A percentile compares a stretch with the other conserved stretches of the same genome.
Conservation (phyloP, 2,888 invertebrate genomes). For the Pseudeuparius sepicola region DNA sequence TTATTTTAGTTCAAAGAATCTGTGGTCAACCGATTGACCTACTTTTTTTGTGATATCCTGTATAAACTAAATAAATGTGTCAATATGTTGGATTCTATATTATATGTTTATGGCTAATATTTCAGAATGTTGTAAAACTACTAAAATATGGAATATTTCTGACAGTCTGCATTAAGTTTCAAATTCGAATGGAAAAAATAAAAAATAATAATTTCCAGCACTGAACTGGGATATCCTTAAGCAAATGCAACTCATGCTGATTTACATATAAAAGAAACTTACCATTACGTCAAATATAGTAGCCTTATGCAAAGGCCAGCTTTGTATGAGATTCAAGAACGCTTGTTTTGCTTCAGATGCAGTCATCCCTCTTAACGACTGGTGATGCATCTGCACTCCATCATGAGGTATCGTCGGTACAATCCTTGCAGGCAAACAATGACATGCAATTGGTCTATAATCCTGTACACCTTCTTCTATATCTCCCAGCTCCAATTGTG, state of each 20-base stretch:
- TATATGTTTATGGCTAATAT: too few species aligned
- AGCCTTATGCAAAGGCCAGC: constrained; percentile 88
- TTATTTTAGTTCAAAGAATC: too few species aligned
- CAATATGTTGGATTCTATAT: too few species aligned
- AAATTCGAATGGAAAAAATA: too few species aligned
- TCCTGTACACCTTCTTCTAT: constrained; percentile 57
- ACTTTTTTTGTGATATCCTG: too few species aligned
- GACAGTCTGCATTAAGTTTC: too few species aligned
- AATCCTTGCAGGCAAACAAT: constrained; percentile 75
- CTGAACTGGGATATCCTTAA: too few species aligned
- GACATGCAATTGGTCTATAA: constrained; percentile 58
- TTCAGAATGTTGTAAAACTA: too few species aligned
- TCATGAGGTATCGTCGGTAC: constrained; percentile 69
- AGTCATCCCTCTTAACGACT: constrained; percentile 78
- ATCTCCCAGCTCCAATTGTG: constrained; percentile 85
- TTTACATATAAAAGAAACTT: constrained; percentile 30
- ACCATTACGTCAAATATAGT: constrained; percentile 93
- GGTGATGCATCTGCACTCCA: constrained; percentile 84
- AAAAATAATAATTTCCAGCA: too few species aligned
- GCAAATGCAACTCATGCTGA: constrained; percentile 1
- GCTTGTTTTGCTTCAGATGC: constrained; percentile 83
- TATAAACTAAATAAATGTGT: too few species aligned
- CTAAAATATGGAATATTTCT: too few species aligned
- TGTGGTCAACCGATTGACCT: too few species aligned
- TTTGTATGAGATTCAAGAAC: constrained; percentile 83